phyloP scores from a whole-genome alignment of 2,113 vertebrate genomes.

The Morone saxatilis region DNA sequence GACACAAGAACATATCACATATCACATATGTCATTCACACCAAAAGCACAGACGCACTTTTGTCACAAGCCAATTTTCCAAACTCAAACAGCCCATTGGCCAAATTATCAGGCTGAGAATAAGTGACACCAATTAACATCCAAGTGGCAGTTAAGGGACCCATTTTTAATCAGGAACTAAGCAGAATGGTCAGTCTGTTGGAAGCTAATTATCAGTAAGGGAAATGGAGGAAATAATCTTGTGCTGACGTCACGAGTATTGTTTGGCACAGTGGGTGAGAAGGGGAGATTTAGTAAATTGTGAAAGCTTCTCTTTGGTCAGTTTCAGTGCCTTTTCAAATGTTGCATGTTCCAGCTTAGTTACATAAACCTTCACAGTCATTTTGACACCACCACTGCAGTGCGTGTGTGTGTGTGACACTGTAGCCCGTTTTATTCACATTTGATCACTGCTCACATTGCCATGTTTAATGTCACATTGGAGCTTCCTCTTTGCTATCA shows the following conservation, averaged over 20 bases:
- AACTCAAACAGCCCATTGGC: slow-evolving; percentile 44
- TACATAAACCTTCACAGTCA: slow-evolving; percentile 29
- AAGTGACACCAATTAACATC: slow-evolving; percentile 75
- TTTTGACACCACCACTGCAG: neutral
- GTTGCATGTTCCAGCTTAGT: slow-evolving; percentile 29
- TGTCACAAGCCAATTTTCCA: slow-evolving; percentile 28
- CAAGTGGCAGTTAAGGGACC: slow-evolving; percentile 54
- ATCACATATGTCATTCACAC: neutral
- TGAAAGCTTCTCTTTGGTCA: slow-evolving; percentile 17
- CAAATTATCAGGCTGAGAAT: slow-evolving; percentile 51
- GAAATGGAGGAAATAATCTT: slow-evolving; percentile 65
- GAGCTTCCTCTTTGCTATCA: neutral
- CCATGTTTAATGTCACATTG: neutral
- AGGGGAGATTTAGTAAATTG: slow-evolving; percentile 29
- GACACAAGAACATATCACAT: neutral
- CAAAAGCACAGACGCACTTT: slow-evolving; percentile 5
- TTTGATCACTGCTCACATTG: slow-evolving; percentile 6
- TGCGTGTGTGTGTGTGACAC: neutral
- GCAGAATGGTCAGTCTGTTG: slow-evolving; percentile 55
- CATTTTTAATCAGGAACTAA: slow-evolving; percentile 62
- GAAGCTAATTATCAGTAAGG: slow-evolving; percentile 68
- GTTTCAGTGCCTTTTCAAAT: slow-evolving; percentile 29
- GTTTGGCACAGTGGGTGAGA: slow-evolving; percentile 38
- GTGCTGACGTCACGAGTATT: slow-evolving; percentile 45
- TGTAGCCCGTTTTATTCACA: neutral